Base-by-base conservation (phyloP, 2,797 vertebrate genomes). In the Hydrocynus forskahlii region DNA sequence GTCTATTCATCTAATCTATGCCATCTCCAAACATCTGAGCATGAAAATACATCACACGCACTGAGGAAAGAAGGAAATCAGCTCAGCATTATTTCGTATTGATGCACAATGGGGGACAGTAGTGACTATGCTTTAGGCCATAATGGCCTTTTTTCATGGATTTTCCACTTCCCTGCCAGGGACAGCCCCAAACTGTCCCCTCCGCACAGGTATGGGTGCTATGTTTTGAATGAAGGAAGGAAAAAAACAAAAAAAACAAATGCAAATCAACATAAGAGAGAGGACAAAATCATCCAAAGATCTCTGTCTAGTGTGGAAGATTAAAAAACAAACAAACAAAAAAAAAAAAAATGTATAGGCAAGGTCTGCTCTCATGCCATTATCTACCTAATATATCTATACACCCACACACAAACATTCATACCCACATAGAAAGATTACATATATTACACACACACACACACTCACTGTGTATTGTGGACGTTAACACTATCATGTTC, bases 81-180 rank as follows among this genome's bases (percentile, higher is more conserved):
- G 62, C 10, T 5, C 2, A 40, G 29, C 21, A 76, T 74, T 72
- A 78, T 73, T 77, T 52, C 13, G 62, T 29, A 64, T 7, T 29
- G 29, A 48, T 48, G 52, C 52, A 82, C 70, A 82, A 82, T 74
- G 54, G 62, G 23, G 12, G 45, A 12, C 19, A 86, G 86, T 84
- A 87, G 80, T 89, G 81, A 83, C 82, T 86, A 79, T 59, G 38
- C 23, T 81, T 57, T 81, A 86, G 82, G 75, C 88, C 87, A 93
- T 88, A 93, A 93, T 87, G 89, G 84, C 81, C 54, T 76, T 91
- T 92, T 91, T 89, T 86, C 86, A 90, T 86, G 80, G 50, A 78
- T 84, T 92, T 91, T 89, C 92, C 89, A 85, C 82, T 87, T 86
- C 84, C 87, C 81, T 64, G 78, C 67, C 86, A 84, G 89, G 89